Percentiles rank a stretch among this genome's conserved stretches.
Evolutionary conservation across 37 sponge, comb jelly and placozoan species (phyloP).

Genomic region (Hexactinellida sp.): DNA sequence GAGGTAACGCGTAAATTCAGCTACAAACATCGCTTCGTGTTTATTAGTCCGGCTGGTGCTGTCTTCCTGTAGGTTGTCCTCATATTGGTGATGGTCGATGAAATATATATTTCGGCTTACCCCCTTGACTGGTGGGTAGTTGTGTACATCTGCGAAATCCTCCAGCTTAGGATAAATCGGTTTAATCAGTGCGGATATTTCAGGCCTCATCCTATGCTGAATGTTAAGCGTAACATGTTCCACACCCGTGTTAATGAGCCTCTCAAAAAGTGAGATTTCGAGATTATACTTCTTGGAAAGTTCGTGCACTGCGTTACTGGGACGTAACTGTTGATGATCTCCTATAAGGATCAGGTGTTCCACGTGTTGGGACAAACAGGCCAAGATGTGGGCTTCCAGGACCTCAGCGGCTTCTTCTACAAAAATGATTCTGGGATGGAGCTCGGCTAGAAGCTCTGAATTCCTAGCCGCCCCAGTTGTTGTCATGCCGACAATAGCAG

Average conservation of each 20-base stretch:
- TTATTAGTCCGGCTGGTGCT: conserved; percentile 34
- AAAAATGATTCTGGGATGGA: conserved; percentile 71
- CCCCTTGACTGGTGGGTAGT: conserved; percentile 37
- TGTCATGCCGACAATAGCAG: conserved; percentile 80
- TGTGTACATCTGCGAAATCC: conserved; percentile 24
- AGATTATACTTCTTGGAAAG: conserved; percentile 47
- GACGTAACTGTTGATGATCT: conserved; percentile 85
- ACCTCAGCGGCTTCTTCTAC: conserved; percentile 96
- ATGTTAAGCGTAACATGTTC: conserved; percentile 33
- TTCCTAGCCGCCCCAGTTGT: conserved; percentile 88
- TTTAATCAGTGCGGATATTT: conserved; percentile 50
- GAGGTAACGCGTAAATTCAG: conserved; percentile 47
- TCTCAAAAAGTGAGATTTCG: conserved; percentile 80
- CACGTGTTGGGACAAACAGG: conserved; percentile 60
- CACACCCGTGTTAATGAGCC: conserved; percentile 35
- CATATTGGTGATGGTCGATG: conserved; percentile 39
- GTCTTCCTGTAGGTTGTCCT: conserved; percentile 24
- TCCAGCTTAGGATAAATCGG: conserved; percentile 47
- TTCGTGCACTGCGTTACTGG: conserved; percentile 52
- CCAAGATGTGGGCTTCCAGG: conserved; percentile 74
- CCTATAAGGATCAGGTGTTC: conserved; percentile 86
- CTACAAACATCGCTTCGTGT: conserved; percentile 56
- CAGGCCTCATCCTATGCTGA: conserved; percentile 87
- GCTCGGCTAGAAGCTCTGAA: conserved; percentile 31
- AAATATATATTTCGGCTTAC: conserved; percentile 52